These are phyloP conservation scores for Luidia sarsii DNA, from an alignment of 53 echinoderm and acorn worm genomes.

Conservation along the genomic window DNA sequence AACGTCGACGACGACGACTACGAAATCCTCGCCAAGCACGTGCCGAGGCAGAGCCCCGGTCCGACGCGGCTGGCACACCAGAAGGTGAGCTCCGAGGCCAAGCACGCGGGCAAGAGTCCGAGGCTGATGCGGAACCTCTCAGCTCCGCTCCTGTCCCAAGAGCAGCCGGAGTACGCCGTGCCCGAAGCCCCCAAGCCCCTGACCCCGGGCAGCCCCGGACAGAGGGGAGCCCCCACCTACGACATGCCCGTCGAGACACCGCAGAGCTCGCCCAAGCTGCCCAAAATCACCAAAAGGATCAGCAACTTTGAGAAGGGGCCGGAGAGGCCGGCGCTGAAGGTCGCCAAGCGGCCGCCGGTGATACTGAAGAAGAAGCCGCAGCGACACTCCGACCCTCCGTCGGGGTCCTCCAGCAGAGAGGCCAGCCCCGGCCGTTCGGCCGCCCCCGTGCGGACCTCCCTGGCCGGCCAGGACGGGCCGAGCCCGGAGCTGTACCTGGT, in stretches of 20 bases:
- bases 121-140: conserved; percentile 13
- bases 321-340: conserved; percentile 18
- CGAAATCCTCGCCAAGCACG: conserved; percentile 27
- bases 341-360: conserved; percentile 9
- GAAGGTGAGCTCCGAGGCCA: conserved; percentile 17
- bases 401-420: conserved; percentile 5
- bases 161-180: conserved; percentile 29
- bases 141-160: conserved; percentile 15
- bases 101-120: neutral
- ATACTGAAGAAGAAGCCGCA: conserved; percentile 18
- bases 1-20: conserved; percentile 22
- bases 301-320: conserved; percentile 5
- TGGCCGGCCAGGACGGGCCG: neutral
- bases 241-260: conserved; percentile 1
- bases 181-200: no score
- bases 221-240: conserved; percentile 6
- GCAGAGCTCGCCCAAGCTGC: neutral
- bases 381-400: conserved; percentile 26
- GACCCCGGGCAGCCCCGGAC: no score
- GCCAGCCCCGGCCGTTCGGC: neutral
- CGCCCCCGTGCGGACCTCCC: neutral
- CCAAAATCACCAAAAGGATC: neutral
- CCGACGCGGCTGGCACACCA: neutral
- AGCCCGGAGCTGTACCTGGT: neutral
- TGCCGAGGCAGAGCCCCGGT: neutral